These are phyloP conservation scores for Delphinapterus leucas DNA, from an alignment of 2,113 vertebrate genomes.

Conservation along the genomic window DNA sequence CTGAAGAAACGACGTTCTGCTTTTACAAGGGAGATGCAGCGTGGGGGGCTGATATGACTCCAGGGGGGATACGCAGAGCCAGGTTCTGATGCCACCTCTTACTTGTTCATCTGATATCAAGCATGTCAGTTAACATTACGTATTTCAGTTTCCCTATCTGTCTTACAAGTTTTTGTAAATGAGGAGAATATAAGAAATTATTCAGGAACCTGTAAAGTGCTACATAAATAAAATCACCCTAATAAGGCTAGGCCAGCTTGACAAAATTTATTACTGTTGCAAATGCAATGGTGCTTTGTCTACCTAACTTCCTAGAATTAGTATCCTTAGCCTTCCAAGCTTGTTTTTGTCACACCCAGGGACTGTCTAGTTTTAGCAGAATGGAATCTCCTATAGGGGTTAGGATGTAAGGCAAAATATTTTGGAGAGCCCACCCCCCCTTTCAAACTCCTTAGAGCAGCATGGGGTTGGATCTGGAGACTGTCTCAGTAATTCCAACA, in stretches of 20 bases:
- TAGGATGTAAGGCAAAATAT: not conserved
- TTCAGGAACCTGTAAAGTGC: not conserved
- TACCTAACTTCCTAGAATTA: not conserved
- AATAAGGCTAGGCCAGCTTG: not conserved
- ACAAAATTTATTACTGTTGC: accelerated
- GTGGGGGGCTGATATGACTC: too few relatives aligned
- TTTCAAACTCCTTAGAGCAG: not conserved
- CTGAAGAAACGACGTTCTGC: accelerated
- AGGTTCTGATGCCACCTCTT: accelerated
- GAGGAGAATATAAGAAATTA: not conserved
- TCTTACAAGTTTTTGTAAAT: not conserved
- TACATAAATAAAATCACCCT: too few relatives aligned
- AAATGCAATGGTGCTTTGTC: accelerated
- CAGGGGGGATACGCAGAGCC: accelerated
- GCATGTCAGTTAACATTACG: accelerated
- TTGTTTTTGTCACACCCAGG: too few relatives aligned
- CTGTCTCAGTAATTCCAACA: too few relatives aligned
- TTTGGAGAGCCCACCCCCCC: accelerated
- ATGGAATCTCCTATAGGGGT: too few relatives aligned
- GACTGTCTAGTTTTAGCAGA: not conserved
- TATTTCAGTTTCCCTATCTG: not conserved
- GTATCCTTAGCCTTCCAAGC: not conserved
- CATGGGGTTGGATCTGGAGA: not conserved
- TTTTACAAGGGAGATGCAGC: not conserved
- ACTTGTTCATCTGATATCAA: not conserved